These are phyloP conservation scores for Drosophila multiciliata DNA, from an alignment of 2,888 invertebrate species.

Conservation along the genomic window DNA sequence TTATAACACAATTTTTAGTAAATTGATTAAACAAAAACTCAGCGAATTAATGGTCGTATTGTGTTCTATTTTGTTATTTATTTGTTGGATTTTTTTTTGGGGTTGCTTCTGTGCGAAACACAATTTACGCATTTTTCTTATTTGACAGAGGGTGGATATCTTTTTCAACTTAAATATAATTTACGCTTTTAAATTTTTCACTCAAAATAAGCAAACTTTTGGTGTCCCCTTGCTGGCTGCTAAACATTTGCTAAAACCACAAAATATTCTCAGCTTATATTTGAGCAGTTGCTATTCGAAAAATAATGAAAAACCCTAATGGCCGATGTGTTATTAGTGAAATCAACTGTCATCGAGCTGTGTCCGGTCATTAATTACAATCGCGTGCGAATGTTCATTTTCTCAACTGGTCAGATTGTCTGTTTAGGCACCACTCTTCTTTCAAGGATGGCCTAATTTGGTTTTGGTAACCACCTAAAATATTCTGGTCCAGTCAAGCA, in stretches of 20 bases:
- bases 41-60: conserved; percentile 11
- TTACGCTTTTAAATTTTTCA: background rate
- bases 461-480: conserved; percentile 38
- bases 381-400: conserved; percentile 55
- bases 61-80: conserved; percentile 14
- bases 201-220: background rate
- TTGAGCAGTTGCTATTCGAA: background rate
- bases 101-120: conserved; percentile 1
- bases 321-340: conserved; percentile 32
- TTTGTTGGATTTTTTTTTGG: background rate
- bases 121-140: background rate
- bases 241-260: conserved; percentile 7
- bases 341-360: conserved; percentile 53
- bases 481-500: conserved; percentile 26
- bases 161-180: background rate
- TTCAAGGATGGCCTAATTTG: conserved; percentile 44
- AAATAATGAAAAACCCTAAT: background rate
- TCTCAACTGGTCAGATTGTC: conserved; percentile 13
- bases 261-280: conserved; percentile 1
- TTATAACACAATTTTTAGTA: conserved; percentile 32
- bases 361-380: conserved; percentile 48
- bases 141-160: background rate
- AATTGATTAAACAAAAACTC: conserved; percentile 26
- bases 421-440: conserved; percentile 35
- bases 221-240: background rate